phyloP scores from a whole-genome alignment of 2,797 vertebrate species.

The Labeo calbasu region DNA sequence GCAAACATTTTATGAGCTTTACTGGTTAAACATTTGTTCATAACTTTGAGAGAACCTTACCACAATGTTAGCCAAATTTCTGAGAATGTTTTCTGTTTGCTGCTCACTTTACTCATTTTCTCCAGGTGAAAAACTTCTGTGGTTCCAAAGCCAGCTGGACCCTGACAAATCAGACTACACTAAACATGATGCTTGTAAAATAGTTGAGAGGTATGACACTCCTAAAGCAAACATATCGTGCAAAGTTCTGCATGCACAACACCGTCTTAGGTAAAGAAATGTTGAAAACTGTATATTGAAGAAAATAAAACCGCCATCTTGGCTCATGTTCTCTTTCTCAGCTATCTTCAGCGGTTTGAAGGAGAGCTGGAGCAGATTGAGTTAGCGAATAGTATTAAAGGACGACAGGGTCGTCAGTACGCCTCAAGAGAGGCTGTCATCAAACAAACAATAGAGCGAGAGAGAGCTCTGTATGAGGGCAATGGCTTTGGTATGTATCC shows the following conservation, averaged over 20 bases:
- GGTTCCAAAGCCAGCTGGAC: slow-evolving; percentile 92
- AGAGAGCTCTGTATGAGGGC: slow-evolving; percentile 83
- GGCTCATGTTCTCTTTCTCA: slow-evolving; percentile 59
- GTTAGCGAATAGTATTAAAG: slow-evolving; percentile 90
- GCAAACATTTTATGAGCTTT: background rate
- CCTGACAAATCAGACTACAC: slow-evolving; percentile 81
- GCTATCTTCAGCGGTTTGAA: slow-evolving; percentile 90
- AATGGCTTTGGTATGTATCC: slow-evolving; percentile 84
- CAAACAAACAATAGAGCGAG: slow-evolving; percentile 89
- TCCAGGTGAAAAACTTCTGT: slow-evolving; percentile 91
- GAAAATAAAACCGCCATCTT: background rate
- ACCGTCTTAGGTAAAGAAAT: background rate
- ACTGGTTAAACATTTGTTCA: background rate
- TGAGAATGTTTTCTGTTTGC: background rate
- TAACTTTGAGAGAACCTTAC: background rate
- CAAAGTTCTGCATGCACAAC: too few species aligned
- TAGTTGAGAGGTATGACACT: slow-evolving; percentile 85
- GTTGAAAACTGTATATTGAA: background rate
- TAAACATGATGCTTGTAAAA: slow-evolving; percentile 86
- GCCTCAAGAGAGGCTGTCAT: slow-evolving; percentile 85
- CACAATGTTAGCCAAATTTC: background rate
- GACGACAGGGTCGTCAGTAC: slow-evolving; percentile 90
- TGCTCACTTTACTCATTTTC: background rate
- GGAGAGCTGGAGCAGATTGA: slow-evolving; percentile 93
- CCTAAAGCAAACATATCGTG: background rate